Evolutionary conservation across 1,140 invertebrate genomes (phyloP), one percentile per base, ranked within the genome.

Genomic region (Drosophila grimshawi): DNA sequence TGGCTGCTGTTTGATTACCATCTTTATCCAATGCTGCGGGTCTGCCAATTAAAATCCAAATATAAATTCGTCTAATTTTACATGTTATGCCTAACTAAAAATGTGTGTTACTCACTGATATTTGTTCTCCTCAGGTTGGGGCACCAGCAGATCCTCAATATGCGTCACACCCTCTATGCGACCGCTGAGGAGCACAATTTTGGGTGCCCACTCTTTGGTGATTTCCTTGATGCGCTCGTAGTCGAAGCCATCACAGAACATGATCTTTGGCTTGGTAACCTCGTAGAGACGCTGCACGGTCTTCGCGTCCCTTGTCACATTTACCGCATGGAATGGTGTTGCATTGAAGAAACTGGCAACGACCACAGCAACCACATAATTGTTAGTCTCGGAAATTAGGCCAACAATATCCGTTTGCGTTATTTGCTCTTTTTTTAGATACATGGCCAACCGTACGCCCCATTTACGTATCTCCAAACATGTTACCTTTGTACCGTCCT

Each of bases 211-310:
- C 6, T 74, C 76, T 41, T 86, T 57, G 10, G 67, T 69, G 29
- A 72, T 45, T 19, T 78, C 72, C 33, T 78, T 72, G 2, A 90
- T 68, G 33, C 69, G 67, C 10, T 86, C 76, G 33, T 90, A 90
- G 35, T 82, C 70, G 0, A 37, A 8, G 7, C 37, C 75, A 60
- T 92, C 91, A 11, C 89, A 90, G 49, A 92, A 92, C 41, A 92
- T 81, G 37, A 91, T 43, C 48, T 80, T 82, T 10, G 89, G 89
- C 56, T 86, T 80, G 1, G 83, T 91, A 0, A 76, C 57, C 7
- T 27, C 29, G 27, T 68, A 90, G 2, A 89, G 62, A 4, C 65
- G 43, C 35, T 53, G 33, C 5, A 92, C 55, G 4, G 71, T 61
- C 32, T 55, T 62, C 33, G 67, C 43, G 19, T 86, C 86, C 3